These are phyloP conservation scores for Hydrozoanthus gracilis DNA, from an alignment of 92 coral and sea anemone species.

Conservation along the genomic window DNA sequence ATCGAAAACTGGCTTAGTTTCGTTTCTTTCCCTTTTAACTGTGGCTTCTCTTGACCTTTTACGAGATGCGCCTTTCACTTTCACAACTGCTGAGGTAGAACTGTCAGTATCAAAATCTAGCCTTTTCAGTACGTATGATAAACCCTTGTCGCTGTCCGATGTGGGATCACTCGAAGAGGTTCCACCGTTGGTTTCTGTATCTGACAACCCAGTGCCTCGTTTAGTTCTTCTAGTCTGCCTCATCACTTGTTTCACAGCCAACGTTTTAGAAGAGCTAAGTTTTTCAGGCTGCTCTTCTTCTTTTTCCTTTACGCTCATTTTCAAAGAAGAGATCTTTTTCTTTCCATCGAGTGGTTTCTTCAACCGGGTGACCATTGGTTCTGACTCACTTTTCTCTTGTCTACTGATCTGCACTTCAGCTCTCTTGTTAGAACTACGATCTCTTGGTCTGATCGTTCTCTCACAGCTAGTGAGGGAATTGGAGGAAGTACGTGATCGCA, in stretches of 20 bases:
- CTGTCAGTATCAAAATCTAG: not conserved
- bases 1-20: not conserved
- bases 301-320: not conserved
- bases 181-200: not conserved
- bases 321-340: not conserved
- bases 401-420: not conserved
- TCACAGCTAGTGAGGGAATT: not conserved
- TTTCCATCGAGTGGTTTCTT: not conserved
- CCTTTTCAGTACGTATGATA: not conserved
- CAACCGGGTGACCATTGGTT: not conserved
- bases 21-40: not conserved
- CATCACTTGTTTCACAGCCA: not conserved
- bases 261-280: slow-evolving; percentile 5
- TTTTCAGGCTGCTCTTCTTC: not conserved
- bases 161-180: not conserved
- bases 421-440: not conserved
- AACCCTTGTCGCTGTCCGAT: not conserved
- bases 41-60: not conserved
- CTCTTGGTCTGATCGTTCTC: not conserved
- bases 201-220: not conserved
- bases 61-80: not conserved
- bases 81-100: not conserved
- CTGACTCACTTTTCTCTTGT: not conserved
- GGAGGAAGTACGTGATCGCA: not conserved
- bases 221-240: slow-evolving; percentile 4